Evolutionary conservation across 2,888 invertebrate species (phyloP).

Genomic region (Cheilosia scutellata): DNA sequence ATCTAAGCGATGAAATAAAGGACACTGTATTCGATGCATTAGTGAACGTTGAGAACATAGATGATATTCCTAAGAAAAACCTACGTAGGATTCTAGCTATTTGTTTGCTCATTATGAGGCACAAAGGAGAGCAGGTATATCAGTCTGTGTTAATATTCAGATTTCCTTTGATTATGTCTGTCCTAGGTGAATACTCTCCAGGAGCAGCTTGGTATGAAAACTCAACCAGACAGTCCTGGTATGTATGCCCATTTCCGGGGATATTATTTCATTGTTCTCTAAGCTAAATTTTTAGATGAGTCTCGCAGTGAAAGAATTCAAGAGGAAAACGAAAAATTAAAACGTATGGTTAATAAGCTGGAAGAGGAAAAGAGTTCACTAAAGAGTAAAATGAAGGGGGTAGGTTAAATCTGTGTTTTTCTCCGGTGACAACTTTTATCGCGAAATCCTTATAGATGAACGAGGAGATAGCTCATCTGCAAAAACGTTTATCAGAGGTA

Average conservation of each 20-base stretch:
- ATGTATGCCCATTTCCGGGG: conserved; percentile 3
- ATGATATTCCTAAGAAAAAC: conserved; percentile 82
- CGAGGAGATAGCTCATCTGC: conserved; percentile 81
- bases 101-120: conserved; percentile 80
- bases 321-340: conserved; percentile 82
- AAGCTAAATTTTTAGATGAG: conserved; percentile 67
- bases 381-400: conserved; percentile 81
- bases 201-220: conserved; percentile 76
- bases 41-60: conserved; percentile 78
- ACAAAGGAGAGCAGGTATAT: conserved; percentile 81
- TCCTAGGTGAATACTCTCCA: conserved; percentile 72
- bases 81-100: conserved; percentile 82
- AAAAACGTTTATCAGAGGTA: conserved; percentile 80
- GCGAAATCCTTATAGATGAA: conserved; percentile 77
- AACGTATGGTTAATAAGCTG: conserved; percentile 80
- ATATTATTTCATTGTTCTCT: background rate
- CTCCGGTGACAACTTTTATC: background rate
- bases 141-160: background rate
- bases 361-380: conserved; percentile 80
- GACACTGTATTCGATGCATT: conserved; percentile 82
- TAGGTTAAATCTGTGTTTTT: conserved; percentile 46
- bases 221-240: conserved; percentile 76
- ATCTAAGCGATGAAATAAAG: conserved; percentile 73
- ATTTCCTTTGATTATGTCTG: background rate
- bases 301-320: conserved; percentile 78